A percentile compares a stretch with the other conserved stretches of the same genome.
Conservation (phyloP, 2,797 vertebrate genomes). For the Helostoma temminkii region DNA sequence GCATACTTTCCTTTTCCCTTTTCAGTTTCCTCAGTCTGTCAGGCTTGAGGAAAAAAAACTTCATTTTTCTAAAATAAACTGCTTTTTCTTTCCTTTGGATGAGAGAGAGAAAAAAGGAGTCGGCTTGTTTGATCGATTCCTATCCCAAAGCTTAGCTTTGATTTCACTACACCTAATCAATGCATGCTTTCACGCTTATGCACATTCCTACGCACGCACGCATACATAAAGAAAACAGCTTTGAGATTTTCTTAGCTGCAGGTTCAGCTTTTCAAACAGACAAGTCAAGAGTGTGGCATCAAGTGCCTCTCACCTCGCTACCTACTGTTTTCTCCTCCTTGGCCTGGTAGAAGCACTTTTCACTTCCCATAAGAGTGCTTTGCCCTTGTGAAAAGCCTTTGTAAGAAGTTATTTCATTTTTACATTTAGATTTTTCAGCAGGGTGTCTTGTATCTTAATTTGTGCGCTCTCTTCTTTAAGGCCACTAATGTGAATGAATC, state of each 20-base stretch:
- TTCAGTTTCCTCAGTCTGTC: slow-evolving; percentile 27
- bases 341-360: slow-evolving; percentile 46
- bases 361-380: slow-evolving; percentile 42
- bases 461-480: background rate
- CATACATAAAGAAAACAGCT: slow-evolving; percentile 35
- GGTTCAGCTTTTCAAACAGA: slow-evolving; percentile 66
- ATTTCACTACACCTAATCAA: slow-evolving; percentile 67
- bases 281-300: slow-evolving; percentile 52
- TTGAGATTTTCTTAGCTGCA: slow-evolving; percentile 63
- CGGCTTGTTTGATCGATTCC: slow-evolving; percentile 61
- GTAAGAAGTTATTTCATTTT: slow-evolving; percentile 41
- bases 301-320: slow-evolving; percentile 53
- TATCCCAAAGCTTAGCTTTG: slow-evolving; percentile 48
- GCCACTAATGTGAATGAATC: background rate
- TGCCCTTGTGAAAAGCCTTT: slow-evolving; percentile 46
- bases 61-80: slow-evolving; percentile 50
- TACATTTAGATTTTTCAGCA: slow-evolving; percentile 29
- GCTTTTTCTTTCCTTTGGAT: slow-evolving; percentile 32
- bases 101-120: slow-evolving; percentile 8
- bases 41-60: slow-evolving; percentile 7
- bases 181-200: slow-evolving; percentile 39
- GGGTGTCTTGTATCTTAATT: slow-evolving; percentile 31
- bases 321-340: slow-evolving; percentile 51
- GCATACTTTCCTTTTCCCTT: slow-evolving; percentile 8
- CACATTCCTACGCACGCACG: slow-evolving; percentile 4